These are phyloP conservation scores for Didymodactylos carnosus DNA, from an alignment of 2,888 invertebrate species.

Conservation along the genomic window DNA sequence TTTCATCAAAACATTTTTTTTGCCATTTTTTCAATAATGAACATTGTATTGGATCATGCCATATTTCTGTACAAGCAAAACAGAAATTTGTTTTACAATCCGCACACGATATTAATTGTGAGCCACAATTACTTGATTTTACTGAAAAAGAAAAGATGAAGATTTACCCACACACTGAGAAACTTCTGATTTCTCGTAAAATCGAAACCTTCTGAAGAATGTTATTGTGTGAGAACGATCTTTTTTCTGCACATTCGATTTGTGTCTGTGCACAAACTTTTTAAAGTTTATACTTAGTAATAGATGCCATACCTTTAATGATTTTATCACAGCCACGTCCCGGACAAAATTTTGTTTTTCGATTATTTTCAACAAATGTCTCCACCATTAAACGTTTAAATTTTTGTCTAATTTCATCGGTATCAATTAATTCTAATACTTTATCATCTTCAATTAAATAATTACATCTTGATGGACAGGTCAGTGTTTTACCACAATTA, in stretches of 20 bases:
- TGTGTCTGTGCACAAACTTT: neutral
- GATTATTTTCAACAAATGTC: slow-evolving; percentile 76
- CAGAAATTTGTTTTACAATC: neutral
- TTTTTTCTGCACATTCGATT: slow-evolving; percentile 18
- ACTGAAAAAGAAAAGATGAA: slow-evolving; percentile 40
- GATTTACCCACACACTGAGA: no score
- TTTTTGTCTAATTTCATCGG: slow-evolving; percentile 63
- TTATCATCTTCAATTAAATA: neutral
- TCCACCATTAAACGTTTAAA: slow-evolving; percentile 93
- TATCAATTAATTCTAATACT: slow-evolving; percentile 43
- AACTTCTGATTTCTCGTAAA: no score
- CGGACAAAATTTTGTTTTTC: neutral
- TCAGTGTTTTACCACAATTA: neutral
- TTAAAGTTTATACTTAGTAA: no score
- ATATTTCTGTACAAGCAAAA: slow-evolving; percentile 21
- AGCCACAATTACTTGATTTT: slow-evolving; percentile 79
- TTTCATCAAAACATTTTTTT: slow-evolving; percentile 95
- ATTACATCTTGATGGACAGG: neutral
- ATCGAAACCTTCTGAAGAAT: no score
- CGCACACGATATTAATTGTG: neutral
- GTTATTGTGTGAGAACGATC: neutral
- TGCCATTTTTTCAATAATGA: slow-evolving; percentile 79
- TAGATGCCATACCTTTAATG: neutral
- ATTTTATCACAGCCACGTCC: neutral
- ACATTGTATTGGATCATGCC: slow-evolving; percentile 87